These are phyloP conservation scores for Chlorops oryzae DNA, from an alignment of 1,140 invertebrate genomes.

Conservation along the genomic window DNA sequence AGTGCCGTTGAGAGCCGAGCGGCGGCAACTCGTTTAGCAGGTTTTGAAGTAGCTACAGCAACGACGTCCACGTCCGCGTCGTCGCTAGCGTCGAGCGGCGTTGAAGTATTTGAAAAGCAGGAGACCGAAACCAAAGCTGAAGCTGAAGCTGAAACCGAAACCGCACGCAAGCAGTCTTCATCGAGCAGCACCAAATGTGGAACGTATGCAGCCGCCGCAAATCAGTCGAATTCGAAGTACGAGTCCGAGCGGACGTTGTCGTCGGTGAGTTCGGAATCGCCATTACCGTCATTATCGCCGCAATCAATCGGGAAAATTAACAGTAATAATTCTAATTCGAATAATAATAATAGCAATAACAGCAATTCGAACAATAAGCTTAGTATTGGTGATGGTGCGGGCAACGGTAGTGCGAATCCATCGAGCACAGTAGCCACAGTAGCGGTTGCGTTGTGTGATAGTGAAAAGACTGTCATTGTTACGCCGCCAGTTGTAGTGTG, in stretches of 20 bases:
- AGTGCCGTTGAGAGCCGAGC: too few relatives aligned
- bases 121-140: neutral
- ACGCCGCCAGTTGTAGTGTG: too few relatives aligned
- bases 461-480: too few relatives aligned
- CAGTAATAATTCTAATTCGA: slow-evolving; percentile 8
- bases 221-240: slow-evolving; percentile 11
- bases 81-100: too few relatives aligned
- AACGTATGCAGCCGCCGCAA: slow-evolving; percentile 1
- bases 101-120: too few relatives aligned
- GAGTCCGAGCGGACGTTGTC: slow-evolving; percentile 11
- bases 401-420: slow-evolving; percentile 2
- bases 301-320: slow-evolving; percentile 14
- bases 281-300: slow-evolving; percentile 9
- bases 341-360: slow-evolving; percentile 5
- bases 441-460: neutral
- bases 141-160: neutral
- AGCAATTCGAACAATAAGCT: neutral
- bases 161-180: too few relatives aligned
- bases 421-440: slow-evolving; percentile 7
- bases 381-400: neutral
- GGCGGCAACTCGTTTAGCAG: slow-evolving; percentile 16
- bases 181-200: too few relatives aligned
- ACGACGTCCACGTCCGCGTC: neutral
- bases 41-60: slow-evolving; percentile 2
- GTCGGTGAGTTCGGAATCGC: neutral